Conservation (phyloP, 1,140 invertebrate species). For the Macrobrachium rosenbergii region DNA sequence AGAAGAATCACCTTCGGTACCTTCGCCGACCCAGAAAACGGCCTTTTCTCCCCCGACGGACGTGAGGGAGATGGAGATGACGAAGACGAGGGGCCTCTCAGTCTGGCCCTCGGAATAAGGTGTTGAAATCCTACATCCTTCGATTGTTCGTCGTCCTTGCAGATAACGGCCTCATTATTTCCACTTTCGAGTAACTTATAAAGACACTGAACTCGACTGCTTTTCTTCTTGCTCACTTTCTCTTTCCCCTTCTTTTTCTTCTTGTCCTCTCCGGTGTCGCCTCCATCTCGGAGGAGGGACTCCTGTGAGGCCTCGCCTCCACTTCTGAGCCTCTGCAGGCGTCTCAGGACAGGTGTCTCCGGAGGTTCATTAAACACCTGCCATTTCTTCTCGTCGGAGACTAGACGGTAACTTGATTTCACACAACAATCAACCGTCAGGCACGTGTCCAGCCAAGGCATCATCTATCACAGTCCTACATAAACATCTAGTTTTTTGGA, state of each 20-base stretch:
- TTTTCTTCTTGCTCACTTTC: too few relatives aligned
- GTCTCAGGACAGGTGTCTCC: constrained; percentile 33
- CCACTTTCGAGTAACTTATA: background rate
- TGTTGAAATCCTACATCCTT: constrained; percentile 2
- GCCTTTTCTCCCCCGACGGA: too few relatives aligned
- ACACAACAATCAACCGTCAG: constrained; percentile 39
- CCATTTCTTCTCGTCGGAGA: constrained; percentile 15
- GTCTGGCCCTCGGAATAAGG: constrained; percentile 43
- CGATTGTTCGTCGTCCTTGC: background rate
- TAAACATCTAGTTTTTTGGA: constrained; percentile 11
- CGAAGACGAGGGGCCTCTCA: background rate
- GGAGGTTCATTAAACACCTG: constrained; percentile 40
- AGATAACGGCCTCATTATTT: background rate
- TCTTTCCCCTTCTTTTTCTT: constrained; percentile 3
- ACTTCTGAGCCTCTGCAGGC: constrained; percentile 45
- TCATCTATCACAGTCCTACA: background rate
- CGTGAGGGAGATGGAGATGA: too few relatives aligned
- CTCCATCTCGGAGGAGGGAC: background rate
- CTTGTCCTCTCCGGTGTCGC: background rate
- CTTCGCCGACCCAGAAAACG: background rate
- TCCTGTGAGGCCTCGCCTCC: background rate
- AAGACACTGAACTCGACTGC: too few relatives aligned
- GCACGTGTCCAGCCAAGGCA: constrained; percentile 56
- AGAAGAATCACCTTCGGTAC: background rate
- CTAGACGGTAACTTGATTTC: constrained; percentile 17